phyloP scores from a whole-genome alignment of 2,888 invertebrate species.

The Sinotaia quadrata region DNA sequence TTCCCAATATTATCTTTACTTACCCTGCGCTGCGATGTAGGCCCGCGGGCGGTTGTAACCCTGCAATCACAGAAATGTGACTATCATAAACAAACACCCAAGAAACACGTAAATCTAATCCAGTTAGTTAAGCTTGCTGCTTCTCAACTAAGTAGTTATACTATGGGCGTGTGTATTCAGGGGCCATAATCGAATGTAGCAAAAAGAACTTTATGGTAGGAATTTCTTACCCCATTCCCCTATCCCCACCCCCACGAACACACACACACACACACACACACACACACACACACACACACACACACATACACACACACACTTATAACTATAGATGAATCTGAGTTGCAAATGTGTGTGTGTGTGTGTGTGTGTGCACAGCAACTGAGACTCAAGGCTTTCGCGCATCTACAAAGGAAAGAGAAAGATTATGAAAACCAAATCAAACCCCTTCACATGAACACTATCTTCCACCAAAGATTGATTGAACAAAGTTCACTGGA shows the following conservation, averaged over 20 bases:
- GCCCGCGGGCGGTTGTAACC: constrained; percentile 73
- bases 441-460: neutral
- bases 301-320: constrained; percentile 10
- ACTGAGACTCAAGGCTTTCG: neutral
- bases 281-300: constrained; percentile 16
- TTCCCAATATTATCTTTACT: too few relatives aligned
- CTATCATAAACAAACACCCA: neutral
- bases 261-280: neutral
- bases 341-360: neutral
- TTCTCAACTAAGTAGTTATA: too few relatives aligned
- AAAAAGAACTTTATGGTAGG: too few relatives aligned
- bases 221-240: too few relatives aligned
- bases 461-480: too few relatives aligned
- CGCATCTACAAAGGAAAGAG: neutral
- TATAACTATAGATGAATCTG: neutral
- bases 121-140: too few relatives aligned
- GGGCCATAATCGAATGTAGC: too few relatives aligned
- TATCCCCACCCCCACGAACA: neutral
- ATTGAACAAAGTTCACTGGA: too few relatives aligned
- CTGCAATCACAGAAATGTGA: constrained; percentile 52
- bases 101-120: neutral
- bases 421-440: neutral
- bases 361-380: neutral
- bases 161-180: too few relatives aligned
- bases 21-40: constrained; percentile 75